These are phyloP conservation scores for Pyrrhia umbra DNA, from an alignment of 2,888 invertebrate species.

Conservation along the genomic window DNA sequence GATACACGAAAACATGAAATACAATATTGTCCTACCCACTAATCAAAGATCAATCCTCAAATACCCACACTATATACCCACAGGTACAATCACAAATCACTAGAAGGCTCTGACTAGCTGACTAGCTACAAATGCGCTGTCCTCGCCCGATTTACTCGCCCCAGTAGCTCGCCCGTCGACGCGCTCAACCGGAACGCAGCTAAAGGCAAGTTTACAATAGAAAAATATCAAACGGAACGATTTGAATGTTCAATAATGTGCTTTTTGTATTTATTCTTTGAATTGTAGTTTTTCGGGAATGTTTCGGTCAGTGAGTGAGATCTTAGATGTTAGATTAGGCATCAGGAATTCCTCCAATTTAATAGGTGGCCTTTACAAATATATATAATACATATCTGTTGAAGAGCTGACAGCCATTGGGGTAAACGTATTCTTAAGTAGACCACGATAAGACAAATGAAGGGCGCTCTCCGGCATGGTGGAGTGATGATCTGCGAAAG, in stretches of 20 bases:
- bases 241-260: neutral
- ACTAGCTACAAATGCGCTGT: conserved; percentile 34
- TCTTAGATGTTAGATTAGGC: neutral
- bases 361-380: too few species aligned
- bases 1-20: too few species aligned
- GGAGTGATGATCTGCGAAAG: too few species aligned
- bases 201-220: conserved; percentile 20
- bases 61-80: neutral
- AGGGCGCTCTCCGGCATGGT: too few species aligned
- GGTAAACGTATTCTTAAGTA: too few species aligned
- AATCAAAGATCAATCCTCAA: neutral
- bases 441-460: too few species aligned
- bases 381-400: too few species aligned
- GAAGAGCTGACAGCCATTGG: too few species aligned
- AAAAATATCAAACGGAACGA: conserved; percentile 32
- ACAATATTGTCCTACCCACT: too few species aligned
- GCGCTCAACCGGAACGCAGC: conserved; percentile 36
- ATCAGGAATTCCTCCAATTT: too few species aligned
- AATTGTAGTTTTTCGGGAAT: neutral
- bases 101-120: conserved; percentile 29
- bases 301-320: neutral
- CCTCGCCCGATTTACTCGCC: conserved; percentile 48
- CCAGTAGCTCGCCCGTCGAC: conserved; percentile 32
- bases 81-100: conserved; percentile 35
- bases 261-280: conserved; percentile 26